These are phyloP conservation scores for Spisula solida DNA, from an alignment of 2,888 invertebrate genomes.

Conservation along the genomic window DNA sequence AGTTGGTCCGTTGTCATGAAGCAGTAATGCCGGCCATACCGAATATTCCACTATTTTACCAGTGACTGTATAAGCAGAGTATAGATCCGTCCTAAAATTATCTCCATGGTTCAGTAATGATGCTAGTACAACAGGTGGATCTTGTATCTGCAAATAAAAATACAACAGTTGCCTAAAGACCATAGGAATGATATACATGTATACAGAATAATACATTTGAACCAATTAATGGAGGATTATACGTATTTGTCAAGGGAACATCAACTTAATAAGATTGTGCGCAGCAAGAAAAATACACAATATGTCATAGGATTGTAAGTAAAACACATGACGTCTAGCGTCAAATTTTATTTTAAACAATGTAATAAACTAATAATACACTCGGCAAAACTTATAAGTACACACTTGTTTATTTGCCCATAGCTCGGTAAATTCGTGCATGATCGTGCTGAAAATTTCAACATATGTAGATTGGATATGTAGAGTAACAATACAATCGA, in stretches of 20 bases:
- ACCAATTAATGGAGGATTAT: not conserved
- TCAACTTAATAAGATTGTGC: not conserved
- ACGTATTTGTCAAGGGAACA: not conserved
- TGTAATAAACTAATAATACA: no score
- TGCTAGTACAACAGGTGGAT: not conserved
- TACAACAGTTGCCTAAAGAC: not conserved
- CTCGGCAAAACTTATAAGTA: no score
- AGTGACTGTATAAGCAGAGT: not conserved
- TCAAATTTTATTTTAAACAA: no score
- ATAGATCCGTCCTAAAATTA: not conserved
- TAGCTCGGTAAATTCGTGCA: no score
- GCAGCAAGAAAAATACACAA: not conserved
- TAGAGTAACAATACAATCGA: no score
- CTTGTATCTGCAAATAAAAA: constrained; percentile 9
- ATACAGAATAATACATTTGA: not conserved
- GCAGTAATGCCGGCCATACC: constrained; percentile 11
- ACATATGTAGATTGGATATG: no score
- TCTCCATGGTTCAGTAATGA: not conserved
- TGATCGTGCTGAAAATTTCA: no score
- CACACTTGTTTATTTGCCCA: no score
- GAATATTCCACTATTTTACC: not conserved
- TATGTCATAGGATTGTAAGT: not conserved
- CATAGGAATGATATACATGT: not conserved
- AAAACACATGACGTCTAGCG: no score
- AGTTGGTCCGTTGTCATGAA: not conserved